Evolutionary conservation across 2,888 invertebrate species (phyloP).

Genomic region (Bruchidius siliquastri): DNA sequence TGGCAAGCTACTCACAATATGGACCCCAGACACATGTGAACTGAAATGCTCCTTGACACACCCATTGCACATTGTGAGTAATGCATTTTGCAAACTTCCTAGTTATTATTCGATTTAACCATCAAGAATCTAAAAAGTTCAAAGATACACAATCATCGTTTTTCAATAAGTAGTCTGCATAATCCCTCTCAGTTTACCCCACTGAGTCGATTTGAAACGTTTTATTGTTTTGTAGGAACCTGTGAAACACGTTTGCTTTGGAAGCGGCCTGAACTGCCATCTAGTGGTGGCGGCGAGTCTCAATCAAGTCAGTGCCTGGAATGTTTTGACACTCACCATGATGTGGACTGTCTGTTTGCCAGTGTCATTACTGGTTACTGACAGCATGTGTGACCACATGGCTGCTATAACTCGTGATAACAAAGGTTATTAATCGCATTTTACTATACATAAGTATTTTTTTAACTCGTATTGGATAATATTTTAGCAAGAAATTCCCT

Average conservation of each 20-base stretch:
- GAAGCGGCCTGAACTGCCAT: conserved; percentile 54
- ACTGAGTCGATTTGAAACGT: too few relatives aligned
- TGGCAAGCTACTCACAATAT: conserved; percentile 62
- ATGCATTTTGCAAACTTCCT: too few relatives aligned
- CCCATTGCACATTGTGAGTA: conserved; percentile 24
- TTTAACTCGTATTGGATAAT: too few relatives aligned
- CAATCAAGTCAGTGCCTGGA: conserved; percentile 64
- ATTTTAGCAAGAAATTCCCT: too few relatives aligned
- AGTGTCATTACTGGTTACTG: conserved; percentile 51
- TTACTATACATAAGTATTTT: too few relatives aligned
- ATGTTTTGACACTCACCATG: conserved; percentile 63
- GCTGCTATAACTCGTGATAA: conserved; percentile 62
- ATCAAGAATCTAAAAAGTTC: too few relatives aligned
- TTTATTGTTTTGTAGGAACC: conserved; percentile 16
- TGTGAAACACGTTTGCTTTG: conserved; percentile 55
- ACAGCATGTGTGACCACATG: conserved; percentile 63
- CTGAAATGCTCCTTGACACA: conserved; percentile 56
- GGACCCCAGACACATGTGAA: conserved; percentile 57
- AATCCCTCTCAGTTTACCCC: too few relatives aligned
- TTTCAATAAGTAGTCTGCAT: too few relatives aligned
- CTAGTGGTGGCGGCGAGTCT: conserved; percentile 56
- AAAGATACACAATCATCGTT: too few relatives aligned
- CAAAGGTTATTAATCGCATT: conserved; percentile 53
- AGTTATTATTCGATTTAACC: too few relatives aligned
- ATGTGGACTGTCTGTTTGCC: conserved; percentile 61